Evolutionary conservation across 2,888 invertebrate genomes (phyloP).

Genomic region (Andrena minutula): DNA sequence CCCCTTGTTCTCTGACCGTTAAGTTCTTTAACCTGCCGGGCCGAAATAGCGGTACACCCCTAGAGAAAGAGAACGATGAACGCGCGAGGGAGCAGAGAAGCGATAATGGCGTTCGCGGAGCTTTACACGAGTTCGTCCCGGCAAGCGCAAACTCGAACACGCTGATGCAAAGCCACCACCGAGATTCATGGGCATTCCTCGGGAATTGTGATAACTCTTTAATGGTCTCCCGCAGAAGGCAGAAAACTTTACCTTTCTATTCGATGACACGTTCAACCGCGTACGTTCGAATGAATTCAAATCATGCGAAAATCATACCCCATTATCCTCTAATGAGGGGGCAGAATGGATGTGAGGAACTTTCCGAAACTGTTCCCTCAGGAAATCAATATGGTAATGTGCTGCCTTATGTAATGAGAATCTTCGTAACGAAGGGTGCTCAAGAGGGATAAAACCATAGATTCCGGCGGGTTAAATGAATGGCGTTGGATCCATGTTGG

Average conservation of each 20-base stretch:
- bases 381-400: constrained; percentile 82
- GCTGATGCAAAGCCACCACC: constrained; percentile 38
- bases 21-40: constrained; percentile 76
- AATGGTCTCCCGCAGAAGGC: not conserved
- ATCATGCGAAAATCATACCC: constrained; percentile 39
- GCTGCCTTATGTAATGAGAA: constrained; percentile 79
- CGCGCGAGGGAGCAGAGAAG: constrained; percentile 35
- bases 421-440: constrained; percentile 71
- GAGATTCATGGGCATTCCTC: constrained; percentile 44
- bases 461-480: constrained; percentile 53
- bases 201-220: constrained; percentile 4
- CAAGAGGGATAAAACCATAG: constrained; percentile 57
- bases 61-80: constrained; percentile 63
- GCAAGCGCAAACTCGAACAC: constrained; percentile 51
- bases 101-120: constrained; percentile 67
- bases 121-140: constrained; percentile 58
- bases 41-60: constrained; percentile 66
- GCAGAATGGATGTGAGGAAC: constrained; percentile 48
- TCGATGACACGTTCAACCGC: not conserved
- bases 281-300: constrained; percentile 7
- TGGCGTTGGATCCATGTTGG: constrained; percentile 56
- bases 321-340: constrained; percentile 57
- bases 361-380: constrained; percentile 76
- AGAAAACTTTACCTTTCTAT: not conserved
- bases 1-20: constrained; percentile 78